Evolutionary conservation across 2,888 invertebrate species (phyloP).

Genomic region (Lysandra coridon): DNA sequence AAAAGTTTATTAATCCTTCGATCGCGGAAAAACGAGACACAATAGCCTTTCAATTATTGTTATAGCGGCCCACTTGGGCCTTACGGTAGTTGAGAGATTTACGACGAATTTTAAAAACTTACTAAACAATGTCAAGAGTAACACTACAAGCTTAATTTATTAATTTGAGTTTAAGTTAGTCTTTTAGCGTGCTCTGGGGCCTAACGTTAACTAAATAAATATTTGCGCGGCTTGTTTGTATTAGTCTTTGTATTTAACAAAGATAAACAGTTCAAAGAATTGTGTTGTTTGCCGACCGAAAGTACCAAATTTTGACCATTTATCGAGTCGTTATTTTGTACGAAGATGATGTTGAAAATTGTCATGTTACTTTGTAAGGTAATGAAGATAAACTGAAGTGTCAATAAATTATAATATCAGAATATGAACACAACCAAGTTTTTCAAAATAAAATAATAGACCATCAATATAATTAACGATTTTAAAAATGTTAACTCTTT

Average conservation of each 20-base stretch:
- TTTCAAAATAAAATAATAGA: neutral
- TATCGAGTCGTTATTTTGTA: neutral
- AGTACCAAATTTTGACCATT: slow-evolving; percentile 3
- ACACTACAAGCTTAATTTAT: neutral
- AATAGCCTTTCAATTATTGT: too few species aligned
- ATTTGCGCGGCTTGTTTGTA: slow-evolving; percentile 21
- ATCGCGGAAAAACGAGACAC: too few species aligned
- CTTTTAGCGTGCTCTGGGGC: slow-evolving; percentile 3
- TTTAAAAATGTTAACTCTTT: too few species aligned
- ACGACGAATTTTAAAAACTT: too few species aligned
- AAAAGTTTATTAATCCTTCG: too few species aligned
- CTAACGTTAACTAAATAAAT: slow-evolving; percentile 24
- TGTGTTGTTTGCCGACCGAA: slow-evolving; percentile 20
- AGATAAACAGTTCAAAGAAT: slow-evolving; percentile 27
- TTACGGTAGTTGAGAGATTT: too few species aligned
- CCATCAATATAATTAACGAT: too few species aligned
- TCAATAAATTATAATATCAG: neutral
- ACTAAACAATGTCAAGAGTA: neutral
- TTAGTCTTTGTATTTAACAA: slow-evolving; percentile 23
- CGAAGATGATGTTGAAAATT: neutral
- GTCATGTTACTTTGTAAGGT: neutral
- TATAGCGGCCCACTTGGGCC: too few species aligned
- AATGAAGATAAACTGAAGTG: neutral
- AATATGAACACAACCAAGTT: neutral
- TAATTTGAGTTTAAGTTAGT: slow-evolving; percentile 14